These are phyloP conservation scores for Koerneria pararmatus DNA, from an alignment of 2,888 invertebrate genomes.

Conservation along the genomic window DNA sequence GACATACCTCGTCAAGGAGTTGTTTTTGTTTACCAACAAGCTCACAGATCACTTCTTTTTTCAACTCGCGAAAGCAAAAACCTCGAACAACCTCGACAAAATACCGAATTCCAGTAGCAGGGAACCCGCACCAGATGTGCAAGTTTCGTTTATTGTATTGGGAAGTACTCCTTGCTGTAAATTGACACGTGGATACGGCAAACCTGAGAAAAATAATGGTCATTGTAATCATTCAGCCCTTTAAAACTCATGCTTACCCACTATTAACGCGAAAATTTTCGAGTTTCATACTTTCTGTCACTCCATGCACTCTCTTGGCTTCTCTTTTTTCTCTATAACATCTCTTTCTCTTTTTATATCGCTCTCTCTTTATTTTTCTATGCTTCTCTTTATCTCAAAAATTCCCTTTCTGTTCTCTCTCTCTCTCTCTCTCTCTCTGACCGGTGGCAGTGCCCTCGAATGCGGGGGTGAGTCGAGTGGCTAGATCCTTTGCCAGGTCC, in stretches of 20 bases:
- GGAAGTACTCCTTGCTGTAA: conserved; percentile 64
- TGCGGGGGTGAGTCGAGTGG: conserved; percentile 66
- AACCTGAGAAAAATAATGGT: conserved; percentile 32
- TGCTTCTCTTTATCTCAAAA: too few relatives aligned
- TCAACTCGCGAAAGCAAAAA: neutral
- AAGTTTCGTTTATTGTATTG: conserved; percentile 66
- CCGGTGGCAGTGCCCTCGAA: conserved; percentile 68
- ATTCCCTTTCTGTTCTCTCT: neutral
- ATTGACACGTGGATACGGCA: conserved; percentile 64
- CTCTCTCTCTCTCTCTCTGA: conserved; percentile 11
- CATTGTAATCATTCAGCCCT: too few relatives aligned
- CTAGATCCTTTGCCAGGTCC: conserved; percentile 68
- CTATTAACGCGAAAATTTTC: too few relatives aligned
- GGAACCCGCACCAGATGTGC: conserved; percentile 69
- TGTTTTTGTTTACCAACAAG: too few relatives aligned
- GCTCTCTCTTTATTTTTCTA: neutral
- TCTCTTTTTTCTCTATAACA: too few relatives aligned
- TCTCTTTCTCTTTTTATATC: neutral
- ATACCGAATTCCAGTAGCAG: conserved; percentile 69
- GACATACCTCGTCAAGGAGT: too few relatives aligned
- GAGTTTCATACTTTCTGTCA: too few relatives aligned
- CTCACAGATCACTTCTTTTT: too few relatives aligned
- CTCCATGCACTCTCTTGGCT: too few relatives aligned
- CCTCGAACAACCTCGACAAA: conserved; percentile 61
- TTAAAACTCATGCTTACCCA: too few relatives aligned